Base-by-base conservation (phyloP, 1,140 invertebrate species). In the Harpegnathos saltator region DNA sequence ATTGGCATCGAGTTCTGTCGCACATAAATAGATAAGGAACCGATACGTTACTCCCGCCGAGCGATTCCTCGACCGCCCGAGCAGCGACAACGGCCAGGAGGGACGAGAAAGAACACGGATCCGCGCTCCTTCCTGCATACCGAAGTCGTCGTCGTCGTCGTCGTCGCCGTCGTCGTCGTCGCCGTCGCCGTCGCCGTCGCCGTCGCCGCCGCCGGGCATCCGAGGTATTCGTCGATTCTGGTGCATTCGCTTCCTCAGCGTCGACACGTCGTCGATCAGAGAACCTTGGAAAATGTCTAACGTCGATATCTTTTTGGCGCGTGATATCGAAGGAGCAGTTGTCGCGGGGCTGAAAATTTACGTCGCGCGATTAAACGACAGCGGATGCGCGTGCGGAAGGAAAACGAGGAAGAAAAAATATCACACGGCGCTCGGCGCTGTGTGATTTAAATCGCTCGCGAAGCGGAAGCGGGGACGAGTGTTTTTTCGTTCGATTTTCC, bases 11-110 rank as follows among this genome's bases (percentile, higher is more conserved):
- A 90, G 90, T 74, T 88, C 84, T 89, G 90, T 91, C 87, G 87
- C 87, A 71, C 52, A 90, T 91, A 91, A 92, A 92, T 91, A 88
- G 89, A 90, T 89, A 89, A 89, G 85, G 86, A 87, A 84, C 83
- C 89, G 80, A 91, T 90, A 89, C 90, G 91, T 91, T 91, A 91
- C 91, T 91, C 89, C 66, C 58, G 58, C 66, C 58, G 58, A 82
- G 73, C 63, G 66, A 72, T 50, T 82, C 77, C 54, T 73, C 69
- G 63, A 58, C 63, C 54, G 61, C 75, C 69, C 59, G 17, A 33
- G 38, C 38, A 61, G 22, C 54, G 50, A 71, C 65, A 58, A 44
- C 22, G 63, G 65, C 14, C 61, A 82, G 54, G 52, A 56, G 33
- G 63, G 85, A 74, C 58, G 85, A 72, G 83, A 44, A 44, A 48